These are phyloP conservation scores for Quadroppia sp. DNA, from an alignment of 2,888 invertebrate species.

Conservation along the genomic window DNA sequence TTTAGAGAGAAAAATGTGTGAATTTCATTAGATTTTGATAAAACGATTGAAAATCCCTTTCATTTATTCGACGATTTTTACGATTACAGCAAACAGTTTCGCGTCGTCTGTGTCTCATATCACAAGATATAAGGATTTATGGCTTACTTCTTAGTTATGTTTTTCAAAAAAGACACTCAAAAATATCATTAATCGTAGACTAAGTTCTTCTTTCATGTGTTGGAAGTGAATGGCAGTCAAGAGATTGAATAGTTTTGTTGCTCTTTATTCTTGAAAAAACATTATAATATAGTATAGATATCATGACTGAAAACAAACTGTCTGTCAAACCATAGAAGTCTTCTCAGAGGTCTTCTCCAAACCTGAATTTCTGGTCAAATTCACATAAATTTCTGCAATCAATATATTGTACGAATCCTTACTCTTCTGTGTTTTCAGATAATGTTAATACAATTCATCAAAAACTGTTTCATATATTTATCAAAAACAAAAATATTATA, in stretches of 20 bases:
- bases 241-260: slow-evolving; percentile 27
- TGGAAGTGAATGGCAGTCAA: slow-evolving; percentile 20
- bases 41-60: not conserved
- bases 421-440: not conserved
- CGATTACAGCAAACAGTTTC: not conserved
- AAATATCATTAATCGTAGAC: slow-evolving; percentile 30
- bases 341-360: not conserved
- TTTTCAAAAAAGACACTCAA: slow-evolving; percentile 14
- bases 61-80: slow-evolving; percentile 15
- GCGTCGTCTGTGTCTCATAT: not conserved
- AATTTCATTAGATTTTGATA: slow-evolving; percentile 17
- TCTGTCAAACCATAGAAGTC: not conserved
- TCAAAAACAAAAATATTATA: too few species aligned
- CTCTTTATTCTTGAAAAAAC: slow-evolving; percentile 8
- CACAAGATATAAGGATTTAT: slow-evolving; percentile 20
- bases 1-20: not conserved
- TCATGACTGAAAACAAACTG: not conserved
- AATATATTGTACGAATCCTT: not conserved
- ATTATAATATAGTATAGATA: slow-evolving; percentile 3
- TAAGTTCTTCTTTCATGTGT: slow-evolving; percentile 1
- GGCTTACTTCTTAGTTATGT: slow-evolving; percentile 15
- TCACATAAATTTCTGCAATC: not conserved
- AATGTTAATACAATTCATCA: not conserved
- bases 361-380: not conserved
- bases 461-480: not conserved